These are phyloP conservation scores for Drosophila multiciliata DNA, from an alignment of 2,888 invertebrate species.

Conservation along the genomic window DNA sequence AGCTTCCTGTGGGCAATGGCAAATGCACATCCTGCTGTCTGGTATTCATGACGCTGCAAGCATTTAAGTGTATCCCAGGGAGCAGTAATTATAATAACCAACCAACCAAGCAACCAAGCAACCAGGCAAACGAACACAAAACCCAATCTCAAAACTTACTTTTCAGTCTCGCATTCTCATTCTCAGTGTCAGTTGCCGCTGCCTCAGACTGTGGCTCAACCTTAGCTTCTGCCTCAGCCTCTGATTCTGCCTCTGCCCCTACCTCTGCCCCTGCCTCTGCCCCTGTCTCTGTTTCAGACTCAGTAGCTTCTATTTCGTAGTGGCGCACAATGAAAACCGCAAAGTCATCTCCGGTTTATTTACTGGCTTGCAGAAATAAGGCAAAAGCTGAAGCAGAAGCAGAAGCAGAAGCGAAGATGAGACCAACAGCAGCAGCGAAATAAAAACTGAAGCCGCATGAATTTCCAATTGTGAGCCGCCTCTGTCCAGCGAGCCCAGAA, in stretches of 20 bases:
- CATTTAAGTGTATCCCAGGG: conserved; percentile 71
- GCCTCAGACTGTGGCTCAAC: no score
- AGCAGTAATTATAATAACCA: conserved; percentile 76
- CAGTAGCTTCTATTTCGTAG: conserved; percentile 69
- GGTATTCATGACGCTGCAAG: conserved; percentile 68
- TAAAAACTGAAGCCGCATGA: conserved; percentile 70
- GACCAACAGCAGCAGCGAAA: conserved; percentile 31
- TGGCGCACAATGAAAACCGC: conserved; percentile 73
- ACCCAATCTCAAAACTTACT: conserved; percentile 28
- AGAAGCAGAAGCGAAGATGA: conserved; percentile 53
- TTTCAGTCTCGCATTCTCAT: conserved; percentile 26
- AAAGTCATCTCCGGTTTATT: conserved; percentile 83
- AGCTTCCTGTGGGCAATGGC: conserved; percentile 56
- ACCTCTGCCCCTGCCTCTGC: conserved; percentile 6
- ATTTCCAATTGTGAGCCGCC: conserved; percentile 67
- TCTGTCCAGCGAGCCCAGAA: conserved; percentile 23
- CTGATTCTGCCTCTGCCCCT: conserved; percentile 10
- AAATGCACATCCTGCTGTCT: conserved; percentile 65
- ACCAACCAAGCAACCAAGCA: conserved; percentile 24
- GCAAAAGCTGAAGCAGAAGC: conserved; percentile 36
- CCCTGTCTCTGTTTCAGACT: conserved; percentile 33
- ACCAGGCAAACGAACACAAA: conserved; percentile 25
- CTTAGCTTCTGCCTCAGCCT: neutral
- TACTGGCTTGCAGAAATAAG: conserved; percentile 67
- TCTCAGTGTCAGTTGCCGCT: conserved; percentile 18